phyloP scores from a whole-genome alignment of 2,888 invertebrate genomes.

The Nephrotoma guestfalica region DNA sequence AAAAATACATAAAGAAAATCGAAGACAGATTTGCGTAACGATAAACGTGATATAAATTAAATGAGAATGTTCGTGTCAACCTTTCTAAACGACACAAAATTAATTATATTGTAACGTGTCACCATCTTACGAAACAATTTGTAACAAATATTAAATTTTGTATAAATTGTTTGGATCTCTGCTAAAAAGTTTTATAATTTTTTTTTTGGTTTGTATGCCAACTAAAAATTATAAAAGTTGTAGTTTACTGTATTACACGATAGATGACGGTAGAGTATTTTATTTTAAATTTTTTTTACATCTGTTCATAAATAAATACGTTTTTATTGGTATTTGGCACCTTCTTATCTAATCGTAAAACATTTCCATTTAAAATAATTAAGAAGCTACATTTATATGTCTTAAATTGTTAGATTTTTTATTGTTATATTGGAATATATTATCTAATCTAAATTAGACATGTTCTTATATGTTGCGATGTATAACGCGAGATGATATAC shows the following conservation, averaged over 20 bases:
- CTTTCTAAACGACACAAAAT: too few species aligned
- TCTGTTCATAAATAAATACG: neutral
- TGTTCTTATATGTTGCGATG: neutral
- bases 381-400: neutral
- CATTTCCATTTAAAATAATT: neutral
- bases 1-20: neutral
- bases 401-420: neutral
- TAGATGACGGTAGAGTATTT: neutral
- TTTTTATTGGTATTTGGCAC: neutral
- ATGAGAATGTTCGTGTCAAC: neutral
- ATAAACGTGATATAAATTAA: neutral
- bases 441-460: neutral
- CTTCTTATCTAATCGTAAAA: neutral
- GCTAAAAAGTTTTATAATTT: neutral
- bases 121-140: neutral
- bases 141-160: neutral
- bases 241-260: neutral
- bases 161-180: neutral
- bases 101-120: neutral
- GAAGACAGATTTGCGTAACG: neutral
- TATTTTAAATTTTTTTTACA: neutral
- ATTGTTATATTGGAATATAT: neutral
- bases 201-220: neutral
- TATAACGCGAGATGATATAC: neutral
- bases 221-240: neutral